Evolutionary conservation across 2,113 vertebrate genomes (phyloP).

Genomic region (Lepus americanus): DNA sequence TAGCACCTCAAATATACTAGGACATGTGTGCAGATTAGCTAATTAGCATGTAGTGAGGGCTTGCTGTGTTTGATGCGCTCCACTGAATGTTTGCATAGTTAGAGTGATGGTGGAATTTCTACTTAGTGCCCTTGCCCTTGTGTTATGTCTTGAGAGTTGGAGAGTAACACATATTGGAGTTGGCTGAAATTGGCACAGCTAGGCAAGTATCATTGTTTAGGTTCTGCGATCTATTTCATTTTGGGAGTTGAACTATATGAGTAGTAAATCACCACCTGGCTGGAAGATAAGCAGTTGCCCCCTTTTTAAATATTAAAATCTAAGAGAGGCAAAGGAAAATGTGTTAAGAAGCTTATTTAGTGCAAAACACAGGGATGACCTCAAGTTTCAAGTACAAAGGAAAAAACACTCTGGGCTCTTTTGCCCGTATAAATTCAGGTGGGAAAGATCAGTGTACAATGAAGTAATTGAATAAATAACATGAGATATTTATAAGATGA

Average conservation of each 20-base stretch:
- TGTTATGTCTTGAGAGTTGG: constrained; percentile 35
- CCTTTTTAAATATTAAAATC: constrained; percentile 64
- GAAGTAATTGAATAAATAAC: constrained; percentile 75
- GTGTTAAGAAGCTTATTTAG: constrained; percentile 43
- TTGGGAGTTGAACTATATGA: constrained; percentile 22
- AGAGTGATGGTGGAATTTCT: background rate
- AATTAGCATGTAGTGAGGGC: background rate
- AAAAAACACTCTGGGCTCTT: background rate
- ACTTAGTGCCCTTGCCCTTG: background rate
- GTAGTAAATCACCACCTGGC: constrained; percentile 34
- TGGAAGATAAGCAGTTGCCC: constrained; percentile 45
- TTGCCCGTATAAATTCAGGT: constrained; percentile 30
- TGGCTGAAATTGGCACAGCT: constrained; percentile 22
- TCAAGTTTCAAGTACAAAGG: constrained; percentile 45
- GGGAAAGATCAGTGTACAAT: constrained; percentile 40
- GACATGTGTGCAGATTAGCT: background rate
- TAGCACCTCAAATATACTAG: background rate
- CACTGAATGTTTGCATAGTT: constrained; percentile 15
- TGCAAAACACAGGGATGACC: constrained; percentile 52
- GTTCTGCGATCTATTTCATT: background rate
- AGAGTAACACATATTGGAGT: background rate
- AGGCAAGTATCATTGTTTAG: background rate
- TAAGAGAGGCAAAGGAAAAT: constrained; percentile 32
- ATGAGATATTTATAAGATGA: constrained; percentile 70
- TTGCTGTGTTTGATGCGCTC: background rate